phyloP scores from a whole-genome alignment of 2,888 invertebrate genomes.

The Phaedon cochleariae region DNA sequence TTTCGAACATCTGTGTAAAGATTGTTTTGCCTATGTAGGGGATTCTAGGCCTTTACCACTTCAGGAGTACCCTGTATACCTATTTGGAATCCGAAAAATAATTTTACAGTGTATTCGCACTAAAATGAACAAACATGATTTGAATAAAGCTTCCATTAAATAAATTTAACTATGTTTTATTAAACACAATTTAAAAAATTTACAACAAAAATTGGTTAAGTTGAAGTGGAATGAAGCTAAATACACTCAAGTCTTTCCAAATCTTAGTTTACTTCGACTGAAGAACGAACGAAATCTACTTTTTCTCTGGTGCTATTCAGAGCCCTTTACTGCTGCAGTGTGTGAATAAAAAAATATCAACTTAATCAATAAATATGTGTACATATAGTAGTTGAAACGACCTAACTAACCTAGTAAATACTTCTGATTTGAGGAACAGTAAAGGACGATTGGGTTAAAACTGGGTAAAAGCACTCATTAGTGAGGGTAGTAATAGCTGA shows the following conservation, averaged over 20 bases:
- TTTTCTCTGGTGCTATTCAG: slow-evolving; percentile 22
- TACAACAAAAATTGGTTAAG: slow-evolving; percentile 39
- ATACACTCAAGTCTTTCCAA: slow-evolving; percentile 23
- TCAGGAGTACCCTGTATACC: too few species aligned
- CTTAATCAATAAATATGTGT: slow-evolving; percentile 19
- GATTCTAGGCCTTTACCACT: too few species aligned
- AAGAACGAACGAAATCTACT: slow-evolving; percentile 21
- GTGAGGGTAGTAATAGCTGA: not conserved
- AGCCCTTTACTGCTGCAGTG: slow-evolving; percentile 23
- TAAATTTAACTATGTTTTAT: slow-evolving; percentile 37
- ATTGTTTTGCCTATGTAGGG: too few species aligned
- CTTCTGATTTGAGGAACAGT: slow-evolving; percentile 21
- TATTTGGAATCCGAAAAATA: too few species aligned
- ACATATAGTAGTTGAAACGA: slow-evolving; percentile 17
- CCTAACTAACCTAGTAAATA: slow-evolving; percentile 24
- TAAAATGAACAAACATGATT: too few species aligned
- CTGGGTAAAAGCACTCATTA: not conserved
- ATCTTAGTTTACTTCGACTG: not conserved
- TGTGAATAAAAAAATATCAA: slow-evolving; percentile 8
- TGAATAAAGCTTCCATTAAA: not conserved
- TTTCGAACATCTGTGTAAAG: too few species aligned
- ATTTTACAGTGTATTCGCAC: too few species aligned
- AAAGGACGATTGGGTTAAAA: slow-evolving; percentile 11
- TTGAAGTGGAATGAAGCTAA: slow-evolving; percentile 46
- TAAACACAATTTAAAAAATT: slow-evolving; percentile 44